Percentiles rank a stretch among this genome's conserved stretches.
These are phyloP conservation scores for Agelaius tricolor DNA, from an alignment of 2,113 vertebrate species.

Conservation along the genomic window DNA sequence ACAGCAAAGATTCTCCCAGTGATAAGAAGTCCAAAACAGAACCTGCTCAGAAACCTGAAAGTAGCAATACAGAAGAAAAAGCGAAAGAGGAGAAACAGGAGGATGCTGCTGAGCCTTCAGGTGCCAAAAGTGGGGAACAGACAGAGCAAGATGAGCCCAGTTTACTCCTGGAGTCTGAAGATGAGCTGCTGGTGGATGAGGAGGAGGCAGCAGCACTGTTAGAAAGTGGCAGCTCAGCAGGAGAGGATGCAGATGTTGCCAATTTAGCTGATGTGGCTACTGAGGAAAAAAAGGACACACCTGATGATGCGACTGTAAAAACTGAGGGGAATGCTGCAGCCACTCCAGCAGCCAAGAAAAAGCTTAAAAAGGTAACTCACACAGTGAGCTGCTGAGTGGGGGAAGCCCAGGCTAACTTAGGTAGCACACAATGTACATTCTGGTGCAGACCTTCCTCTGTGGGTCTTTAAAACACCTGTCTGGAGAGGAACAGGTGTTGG, in stretches of 20 bases:
- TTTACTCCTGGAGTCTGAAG: constrained; percentile 79
- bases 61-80: constrained; percentile 70
- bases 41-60: constrained; percentile 71
- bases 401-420: background rate
- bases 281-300: constrained; percentile 72
- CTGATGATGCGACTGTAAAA: constrained; percentile 70
- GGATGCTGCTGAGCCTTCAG: constrained; percentile 67
- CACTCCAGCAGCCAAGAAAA: constrained; percentile 73
- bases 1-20: constrained; percentile 78
- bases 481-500: background rate
- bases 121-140: constrained; percentile 70
- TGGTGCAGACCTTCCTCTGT: background rate
- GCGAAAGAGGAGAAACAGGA: constrained; percentile 74
- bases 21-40: constrained; percentile 81
- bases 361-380: constrained; percentile 76
- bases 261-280: constrained; percentile 72
- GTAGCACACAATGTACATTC: background rate
- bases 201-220: constrained; percentile 80
- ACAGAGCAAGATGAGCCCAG: constrained; percentile 72
- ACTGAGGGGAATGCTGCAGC: constrained; percentile 53
- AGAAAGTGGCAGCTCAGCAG: constrained; percentile 81
- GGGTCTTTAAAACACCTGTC: background rate
- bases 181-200: constrained; percentile 79
- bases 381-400: background rate
- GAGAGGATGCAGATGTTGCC: constrained; percentile 77